Evolutionary conservation across 2,113 vertebrate species (phyloP).

Genomic region (Cryptoleucopteryx plumbea): DNA sequence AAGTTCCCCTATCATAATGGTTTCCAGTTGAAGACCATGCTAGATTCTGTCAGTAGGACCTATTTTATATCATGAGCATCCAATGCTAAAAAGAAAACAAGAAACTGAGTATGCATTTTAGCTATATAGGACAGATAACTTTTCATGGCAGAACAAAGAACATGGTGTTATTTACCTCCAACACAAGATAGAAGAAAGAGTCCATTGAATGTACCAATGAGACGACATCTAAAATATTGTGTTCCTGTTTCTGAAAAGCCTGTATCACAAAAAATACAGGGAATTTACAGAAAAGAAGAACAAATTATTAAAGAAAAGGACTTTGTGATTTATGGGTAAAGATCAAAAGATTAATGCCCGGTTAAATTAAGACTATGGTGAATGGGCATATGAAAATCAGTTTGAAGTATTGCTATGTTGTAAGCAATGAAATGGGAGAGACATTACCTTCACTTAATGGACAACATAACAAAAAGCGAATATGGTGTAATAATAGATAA

Average conservation of each 20-base stretch:
- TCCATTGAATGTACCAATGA: neutral
- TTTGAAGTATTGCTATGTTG: neutral
- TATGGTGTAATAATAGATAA: neutral
- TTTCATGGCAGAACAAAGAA: neutral
- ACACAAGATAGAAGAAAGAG: neutral
- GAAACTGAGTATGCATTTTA: neutral
- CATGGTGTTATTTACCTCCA: neutral
- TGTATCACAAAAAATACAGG: neutral
- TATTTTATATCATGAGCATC: neutral
- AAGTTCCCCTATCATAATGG: neutral
- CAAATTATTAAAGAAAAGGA: neutral
- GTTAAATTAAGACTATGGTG: neutral
- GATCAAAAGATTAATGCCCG: neutral
- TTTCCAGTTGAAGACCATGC: neutral
- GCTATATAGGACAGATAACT: neutral
- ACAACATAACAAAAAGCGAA: neutral
- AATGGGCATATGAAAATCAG: neutral
- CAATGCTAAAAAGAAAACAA: neutral
- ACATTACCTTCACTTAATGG: neutral
- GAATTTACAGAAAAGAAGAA: neutral
- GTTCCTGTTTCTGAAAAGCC: neutral
- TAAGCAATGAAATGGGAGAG: neutral
- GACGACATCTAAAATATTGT: neutral
- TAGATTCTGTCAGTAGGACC: neutral
- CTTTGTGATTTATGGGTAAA: neutral